These are phyloP conservation scores for Daubentonia madagascariensis DNA, from an alignment of 2,113 vertebrate genomes.

Conservation along the genomic window DNA sequence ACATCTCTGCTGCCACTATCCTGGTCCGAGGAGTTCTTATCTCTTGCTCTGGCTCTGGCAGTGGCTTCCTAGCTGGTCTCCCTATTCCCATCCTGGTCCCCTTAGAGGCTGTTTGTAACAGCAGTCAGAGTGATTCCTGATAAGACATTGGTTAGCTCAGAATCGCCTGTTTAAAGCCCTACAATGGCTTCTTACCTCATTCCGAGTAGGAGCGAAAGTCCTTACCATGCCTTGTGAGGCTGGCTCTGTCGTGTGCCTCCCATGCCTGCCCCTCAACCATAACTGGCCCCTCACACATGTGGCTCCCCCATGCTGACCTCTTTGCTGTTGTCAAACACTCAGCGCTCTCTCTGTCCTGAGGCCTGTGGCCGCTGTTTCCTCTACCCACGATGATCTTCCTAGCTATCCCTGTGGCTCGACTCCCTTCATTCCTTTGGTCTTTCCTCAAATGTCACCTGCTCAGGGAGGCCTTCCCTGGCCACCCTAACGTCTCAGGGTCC, in stretches of 20 bases:
- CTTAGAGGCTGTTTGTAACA: background rate
- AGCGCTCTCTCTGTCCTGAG: too few species aligned
- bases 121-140: background rate
- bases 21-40: background rate
- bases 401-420: background rate
- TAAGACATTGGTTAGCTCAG: background rate
- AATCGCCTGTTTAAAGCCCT: background rate
- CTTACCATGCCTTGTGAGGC: background rate
- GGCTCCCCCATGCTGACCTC: background rate
- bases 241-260: background rate
- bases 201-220: too few species aligned
- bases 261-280: rapidly evolving
- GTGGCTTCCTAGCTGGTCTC: background rate
- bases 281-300: rapidly evolving
- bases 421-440: background rate
- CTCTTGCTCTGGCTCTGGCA: background rate
- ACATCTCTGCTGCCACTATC: rapidly evolving
- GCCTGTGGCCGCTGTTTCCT: rapidly evolving
- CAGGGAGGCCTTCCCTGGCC: background rate
- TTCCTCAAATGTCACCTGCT: background rate
- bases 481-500: background rate
- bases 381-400: background rate
- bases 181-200: background rate
- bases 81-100: background rate
- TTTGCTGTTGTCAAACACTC: background rate